Conservation (phyloP, 2,113 vertebrate genomes). For the Oncorhynchus masou region DNA sequence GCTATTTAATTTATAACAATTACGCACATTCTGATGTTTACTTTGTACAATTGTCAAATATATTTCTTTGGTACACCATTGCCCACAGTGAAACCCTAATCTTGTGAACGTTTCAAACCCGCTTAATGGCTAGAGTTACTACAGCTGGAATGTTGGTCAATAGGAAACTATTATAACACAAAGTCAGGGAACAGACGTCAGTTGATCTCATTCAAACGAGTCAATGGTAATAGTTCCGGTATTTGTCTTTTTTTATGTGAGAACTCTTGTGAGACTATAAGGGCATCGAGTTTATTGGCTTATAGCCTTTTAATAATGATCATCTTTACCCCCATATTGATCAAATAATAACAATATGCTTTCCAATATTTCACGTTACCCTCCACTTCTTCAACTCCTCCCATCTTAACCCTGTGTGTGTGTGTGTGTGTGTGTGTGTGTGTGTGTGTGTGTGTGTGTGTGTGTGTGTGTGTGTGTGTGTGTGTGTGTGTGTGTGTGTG, state of each 20-base stretch:
- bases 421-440: conserved; percentile 5
- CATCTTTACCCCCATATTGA: not conserved
- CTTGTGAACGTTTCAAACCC: not conserved
- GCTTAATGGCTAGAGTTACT: not conserved
- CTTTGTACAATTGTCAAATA: not conserved
- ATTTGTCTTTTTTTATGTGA: not conserved
- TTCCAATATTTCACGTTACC: not conserved
- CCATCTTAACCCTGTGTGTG: not conserved
- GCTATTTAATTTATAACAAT: not conserved
- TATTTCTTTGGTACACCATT: not conserved
- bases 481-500: conserved; percentile 5
- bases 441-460: not conserved
- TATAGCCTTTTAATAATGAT: not conserved
- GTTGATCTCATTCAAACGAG: not conserved
- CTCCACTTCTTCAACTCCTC: not conserved
- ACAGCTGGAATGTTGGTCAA: not conserved
- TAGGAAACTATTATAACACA: not conserved
- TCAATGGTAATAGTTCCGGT: not conserved
- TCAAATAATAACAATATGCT: not conserved
- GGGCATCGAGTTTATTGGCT: not conserved
- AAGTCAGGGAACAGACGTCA: not conserved
- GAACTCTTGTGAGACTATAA: not conserved
- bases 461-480: not conserved
- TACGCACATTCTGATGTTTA: not conserved
- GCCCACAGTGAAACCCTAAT: not conserved